phyloP scores from a whole-genome alignment of 2,797 vertebrate genomes.

The Heteromormyrus szaboi region DNA sequence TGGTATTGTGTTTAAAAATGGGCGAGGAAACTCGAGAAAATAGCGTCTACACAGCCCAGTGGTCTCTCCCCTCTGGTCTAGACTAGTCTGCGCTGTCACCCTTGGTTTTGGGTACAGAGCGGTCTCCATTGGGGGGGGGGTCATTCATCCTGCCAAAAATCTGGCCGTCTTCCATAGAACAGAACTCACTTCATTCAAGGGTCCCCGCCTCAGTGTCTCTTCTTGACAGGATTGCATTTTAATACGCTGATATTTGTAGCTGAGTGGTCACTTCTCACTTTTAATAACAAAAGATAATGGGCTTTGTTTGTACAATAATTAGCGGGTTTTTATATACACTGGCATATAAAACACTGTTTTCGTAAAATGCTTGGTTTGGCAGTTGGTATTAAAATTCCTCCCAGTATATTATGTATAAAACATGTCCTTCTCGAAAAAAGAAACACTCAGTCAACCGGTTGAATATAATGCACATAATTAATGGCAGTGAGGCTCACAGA shows the following conservation, averaged over 20 bases:
- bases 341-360: not conserved
- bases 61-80: not conserved
- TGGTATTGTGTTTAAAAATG: not conserved
- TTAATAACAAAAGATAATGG: not conserved
- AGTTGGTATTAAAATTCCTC: not conserved
- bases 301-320: not conserved
- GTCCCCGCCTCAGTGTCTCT: not conserved
- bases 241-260: not conserved
- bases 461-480: constrained; percentile 4
- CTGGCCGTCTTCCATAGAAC: not conserved
- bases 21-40: not conserved
- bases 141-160: not conserved
- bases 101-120: not conserved
- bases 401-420: not conserved
- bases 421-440: not conserved
- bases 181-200: not conserved
- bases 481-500: not conserved
- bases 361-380: not conserved
- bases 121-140: too few species aligned
- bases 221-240: not conserved
- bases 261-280: not conserved
- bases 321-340: not conserved
- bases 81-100: not conserved
- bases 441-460: not conserved
- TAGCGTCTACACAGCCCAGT: not conserved